Evolutionary conservation across 2,797 vertebrate genomes (phyloP).

Genomic region (Tamandua tetradactyla): DNA sequence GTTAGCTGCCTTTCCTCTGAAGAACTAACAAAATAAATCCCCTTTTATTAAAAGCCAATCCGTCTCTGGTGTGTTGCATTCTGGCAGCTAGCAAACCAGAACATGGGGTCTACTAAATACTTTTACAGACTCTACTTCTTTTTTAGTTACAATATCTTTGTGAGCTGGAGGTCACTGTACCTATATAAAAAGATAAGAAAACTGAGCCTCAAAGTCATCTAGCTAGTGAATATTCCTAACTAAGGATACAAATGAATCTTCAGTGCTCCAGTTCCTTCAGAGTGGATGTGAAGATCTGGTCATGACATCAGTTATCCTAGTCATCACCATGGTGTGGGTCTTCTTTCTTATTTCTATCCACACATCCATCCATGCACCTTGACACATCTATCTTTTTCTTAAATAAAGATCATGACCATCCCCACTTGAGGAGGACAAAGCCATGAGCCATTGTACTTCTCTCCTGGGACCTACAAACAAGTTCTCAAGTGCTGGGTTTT

Average conservation of each 20-base stretch:
- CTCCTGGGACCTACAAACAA: background rate
- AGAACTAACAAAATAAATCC: too few relatives aligned
- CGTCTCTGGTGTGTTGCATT: too few relatives aligned
- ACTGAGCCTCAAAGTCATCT: background rate
- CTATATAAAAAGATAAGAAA: background rate
- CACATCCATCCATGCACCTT: background rate
- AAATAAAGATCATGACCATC: background rate
- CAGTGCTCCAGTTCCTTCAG: accelerated
- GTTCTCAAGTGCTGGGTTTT: background rate
- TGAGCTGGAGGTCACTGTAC: background rate
- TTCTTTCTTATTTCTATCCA: background rate
- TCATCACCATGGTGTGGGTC: background rate
- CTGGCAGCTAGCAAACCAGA: too few relatives aligned
- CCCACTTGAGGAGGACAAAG: background rate
- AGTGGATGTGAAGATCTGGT: background rate
- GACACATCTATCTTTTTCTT: background rate
- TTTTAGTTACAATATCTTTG: background rate
- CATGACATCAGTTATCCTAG: background rate
- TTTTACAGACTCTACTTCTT: background rate
- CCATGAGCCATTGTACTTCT: background rate
- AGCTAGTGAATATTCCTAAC: background rate
- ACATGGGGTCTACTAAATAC: background rate
- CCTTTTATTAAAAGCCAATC: too few relatives aligned
- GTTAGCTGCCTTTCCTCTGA: too few relatives aligned
- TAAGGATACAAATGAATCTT: background rate